Evolutionary conservation across 2,888 invertebrate genomes (phyloP).

Genomic region (Atrina japonica): DNA sequence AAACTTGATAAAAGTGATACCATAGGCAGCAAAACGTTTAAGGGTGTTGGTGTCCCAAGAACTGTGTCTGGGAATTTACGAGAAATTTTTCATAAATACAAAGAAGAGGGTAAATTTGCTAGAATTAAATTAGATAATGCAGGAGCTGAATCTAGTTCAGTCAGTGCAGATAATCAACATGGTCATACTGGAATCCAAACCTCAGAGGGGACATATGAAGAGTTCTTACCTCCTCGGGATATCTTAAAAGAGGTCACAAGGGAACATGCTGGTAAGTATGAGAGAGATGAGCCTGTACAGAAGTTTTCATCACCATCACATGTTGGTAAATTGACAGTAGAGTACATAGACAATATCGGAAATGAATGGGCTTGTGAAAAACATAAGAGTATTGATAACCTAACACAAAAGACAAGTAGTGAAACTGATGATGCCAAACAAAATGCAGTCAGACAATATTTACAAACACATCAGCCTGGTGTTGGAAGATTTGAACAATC

Average conservation of each 20-base stretch:
- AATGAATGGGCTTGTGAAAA: constrained; percentile 63
- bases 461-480: too few relatives aligned
- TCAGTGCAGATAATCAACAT: not conserved
- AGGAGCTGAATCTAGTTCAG: not conserved
- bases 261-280: constrained; percentile 51
- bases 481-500: too few relatives aligned
- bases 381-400: constrained; percentile 8
- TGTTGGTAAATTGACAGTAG: constrained; percentile 64
- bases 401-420: too few relatives aligned
- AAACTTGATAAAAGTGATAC: constrained; percentile 35
- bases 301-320: constrained; percentile 54
- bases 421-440: too few relatives aligned
- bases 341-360: constrained; percentile 69
- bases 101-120: constrained; percentile 43
- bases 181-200: not conserved
- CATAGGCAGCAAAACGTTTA: constrained; percentile 14
- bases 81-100: constrained; percentile 51
- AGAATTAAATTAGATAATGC: constrained; percentile 13
- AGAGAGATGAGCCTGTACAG: constrained; percentile 45
- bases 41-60: constrained; percentile 46
- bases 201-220: constrained; percentile 42
- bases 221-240: constrained; percentile 64
- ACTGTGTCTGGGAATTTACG: constrained; percentile 59
- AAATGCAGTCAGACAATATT: too few relatives aligned
- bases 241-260: constrained; percentile 63